Evolutionary conservation across 2,797 vertebrate genomes (phyloP).

Genomic region (Galagoides demidoff): DNA sequence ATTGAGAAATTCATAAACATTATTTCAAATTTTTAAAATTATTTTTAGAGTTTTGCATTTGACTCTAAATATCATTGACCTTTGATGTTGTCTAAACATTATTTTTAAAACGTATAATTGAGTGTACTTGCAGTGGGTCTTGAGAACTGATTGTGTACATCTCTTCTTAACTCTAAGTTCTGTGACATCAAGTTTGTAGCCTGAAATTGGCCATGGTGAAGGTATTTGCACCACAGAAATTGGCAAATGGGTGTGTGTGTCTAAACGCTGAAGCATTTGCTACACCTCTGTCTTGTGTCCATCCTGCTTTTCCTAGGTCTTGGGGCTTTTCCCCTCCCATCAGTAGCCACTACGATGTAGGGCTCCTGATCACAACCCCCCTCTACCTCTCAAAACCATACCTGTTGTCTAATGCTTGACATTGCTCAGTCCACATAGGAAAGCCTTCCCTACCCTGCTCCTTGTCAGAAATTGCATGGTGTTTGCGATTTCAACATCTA

Average conservation of each 20-base stretch:
- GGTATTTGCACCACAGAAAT: slow-evolving; percentile 1
- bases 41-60: slow-evolving; percentile 6
- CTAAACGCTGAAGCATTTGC: background rate
- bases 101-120: background rate
- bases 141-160: background rate
- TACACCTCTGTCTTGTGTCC: background rate
- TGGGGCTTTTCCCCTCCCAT: background rate
- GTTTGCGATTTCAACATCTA: slow-evolving; percentile 42
- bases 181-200: background rate
- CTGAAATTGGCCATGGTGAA: background rate
- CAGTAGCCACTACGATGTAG: background rate
- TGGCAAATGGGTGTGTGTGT: background rate
- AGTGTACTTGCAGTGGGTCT: background rate
- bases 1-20: slow-evolving; percentile 32
- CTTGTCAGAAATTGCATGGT: slow-evolving; percentile 29
- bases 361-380: background rate
- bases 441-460: background rate
- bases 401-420: background rate
- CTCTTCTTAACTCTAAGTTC: slow-evolving; percentile 29
- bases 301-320: background rate
- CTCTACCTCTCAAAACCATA: background rate
- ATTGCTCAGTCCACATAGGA: background rate
- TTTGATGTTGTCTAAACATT: background rate
- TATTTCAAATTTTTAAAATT: slow-evolving; percentile 10
- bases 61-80: background rate